Conservation (phyloP, 2,113 vertebrate genomes). For the Apteryx owenii region DNA sequence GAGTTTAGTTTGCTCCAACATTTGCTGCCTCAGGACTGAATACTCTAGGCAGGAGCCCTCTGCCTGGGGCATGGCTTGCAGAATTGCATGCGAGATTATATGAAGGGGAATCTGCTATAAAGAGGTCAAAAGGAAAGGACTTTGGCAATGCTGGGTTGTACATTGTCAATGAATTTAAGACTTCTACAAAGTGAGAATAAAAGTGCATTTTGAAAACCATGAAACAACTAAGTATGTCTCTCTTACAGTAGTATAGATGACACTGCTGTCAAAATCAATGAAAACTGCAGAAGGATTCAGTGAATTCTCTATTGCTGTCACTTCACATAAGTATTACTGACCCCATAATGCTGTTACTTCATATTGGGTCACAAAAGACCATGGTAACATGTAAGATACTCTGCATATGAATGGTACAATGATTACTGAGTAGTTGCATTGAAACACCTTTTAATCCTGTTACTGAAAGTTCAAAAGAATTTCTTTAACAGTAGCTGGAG, state of each 20-base stretch:
- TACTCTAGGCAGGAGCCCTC: background rate
- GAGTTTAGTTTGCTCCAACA: background rate
- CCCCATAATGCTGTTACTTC: constrained; percentile 35
- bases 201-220: constrained; percentile 27
- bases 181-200: background rate
- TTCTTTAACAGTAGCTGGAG: background rate
- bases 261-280: constrained; percentile 56
- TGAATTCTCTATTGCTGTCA: constrained; percentile 15
- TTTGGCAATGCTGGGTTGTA: background rate
- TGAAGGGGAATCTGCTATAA: background rate
- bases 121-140: background rate
- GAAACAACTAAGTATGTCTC: background rate
- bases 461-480: background rate
- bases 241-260: background rate
- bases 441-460: background rate
- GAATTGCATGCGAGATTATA: background rate
- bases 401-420: background rate
- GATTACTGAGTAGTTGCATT: background rate
- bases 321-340: constrained; percentile 41
- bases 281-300: constrained; percentile 25
- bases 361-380: constrained; percentile 8
- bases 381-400: background rate
- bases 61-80: background rate
- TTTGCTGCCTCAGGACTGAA: background rate
- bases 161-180: background rate